Evolutionary conservation across 2,888 invertebrate genomes (phyloP).

Genomic region (Harpalus rufipes): DNA sequence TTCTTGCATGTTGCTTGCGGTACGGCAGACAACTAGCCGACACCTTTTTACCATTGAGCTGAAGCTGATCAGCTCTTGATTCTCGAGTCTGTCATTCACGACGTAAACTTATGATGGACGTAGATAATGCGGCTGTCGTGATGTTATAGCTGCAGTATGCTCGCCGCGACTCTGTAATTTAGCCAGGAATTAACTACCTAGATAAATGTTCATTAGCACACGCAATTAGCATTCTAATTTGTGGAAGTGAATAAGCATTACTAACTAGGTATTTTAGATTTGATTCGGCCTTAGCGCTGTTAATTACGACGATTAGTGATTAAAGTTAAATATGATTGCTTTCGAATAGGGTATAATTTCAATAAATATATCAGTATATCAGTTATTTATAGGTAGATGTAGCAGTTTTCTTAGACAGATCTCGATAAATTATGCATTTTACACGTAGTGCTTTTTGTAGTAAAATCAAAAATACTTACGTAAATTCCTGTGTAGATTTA

Average conservation of each 20-base stretch:
- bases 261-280: neutral
- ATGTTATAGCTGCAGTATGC: neutral
- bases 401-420: neutral
- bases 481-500: too few relatives aligned
- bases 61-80: neutral
- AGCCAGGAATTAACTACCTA: conserved; percentile 21
- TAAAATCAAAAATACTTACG: too few relatives aligned
- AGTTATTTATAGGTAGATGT: neutral
- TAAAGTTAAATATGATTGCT: neutral
- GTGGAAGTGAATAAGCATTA: neutral
- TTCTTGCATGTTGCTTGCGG: neutral
- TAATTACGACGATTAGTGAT: neutral
- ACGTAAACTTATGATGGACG: conserved; percentile 22
- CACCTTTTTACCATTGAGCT: conserved; percentile 55
- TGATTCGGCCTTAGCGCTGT: neutral
- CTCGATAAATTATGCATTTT: neutral
- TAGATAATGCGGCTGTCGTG: conserved; percentile 25
- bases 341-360: neutral
- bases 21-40: conserved; percentile 58
- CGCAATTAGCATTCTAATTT: conserved; percentile 15
- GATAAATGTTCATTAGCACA: conserved; percentile 31
- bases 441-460: neutral
- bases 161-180: conserved; percentile 20
- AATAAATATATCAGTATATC: neutral
- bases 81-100: conserved; percentile 34